A percentile compares a stretch with the other conserved stretches of the same genome.
phyloP scores from a whole-genome alignment of 2,113 vertebrate genomes.

The Myanophis thanlyinensis region DNA sequence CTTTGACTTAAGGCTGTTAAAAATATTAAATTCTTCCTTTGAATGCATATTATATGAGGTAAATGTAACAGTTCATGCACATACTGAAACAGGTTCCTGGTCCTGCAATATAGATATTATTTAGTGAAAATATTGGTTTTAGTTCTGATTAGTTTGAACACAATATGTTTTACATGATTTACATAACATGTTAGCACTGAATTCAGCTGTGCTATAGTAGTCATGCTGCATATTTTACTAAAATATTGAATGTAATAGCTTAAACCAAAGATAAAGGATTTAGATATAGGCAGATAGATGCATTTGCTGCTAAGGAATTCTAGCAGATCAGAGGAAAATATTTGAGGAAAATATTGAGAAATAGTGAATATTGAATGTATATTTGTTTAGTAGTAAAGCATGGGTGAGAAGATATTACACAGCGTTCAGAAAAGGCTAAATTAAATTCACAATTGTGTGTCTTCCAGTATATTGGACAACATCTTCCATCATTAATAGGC shows the following conservation, averaged over 20 bases:
- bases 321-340: slow-evolving; percentile 3
- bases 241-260: background rate
- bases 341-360: slow-evolving; percentile 15
- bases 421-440: background rate
- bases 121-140: background rate
- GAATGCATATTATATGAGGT: background rate
- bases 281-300: background rate
- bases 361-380: slow-evolving; percentile 11
- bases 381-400: background rate
- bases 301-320: background rate
- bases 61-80: background rate
- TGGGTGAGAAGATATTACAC: background rate
- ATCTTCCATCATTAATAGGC: background rate
- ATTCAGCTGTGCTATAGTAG: background rate
- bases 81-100: background rate
- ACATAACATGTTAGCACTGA: background rate
- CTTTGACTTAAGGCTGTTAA: background rate
- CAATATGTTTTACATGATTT: background rate
- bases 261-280: background rate
- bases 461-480: background rate
- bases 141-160: background rate
- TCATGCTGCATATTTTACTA: background rate
- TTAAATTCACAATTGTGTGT: background rate
- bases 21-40: background rate
- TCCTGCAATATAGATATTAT: background rate